Percentiles rank a stretch among this genome's conserved stretches.
Conservation (phyloP, 2,797 vertebrate genomes). For the Ceyx erithaca region DNA sequence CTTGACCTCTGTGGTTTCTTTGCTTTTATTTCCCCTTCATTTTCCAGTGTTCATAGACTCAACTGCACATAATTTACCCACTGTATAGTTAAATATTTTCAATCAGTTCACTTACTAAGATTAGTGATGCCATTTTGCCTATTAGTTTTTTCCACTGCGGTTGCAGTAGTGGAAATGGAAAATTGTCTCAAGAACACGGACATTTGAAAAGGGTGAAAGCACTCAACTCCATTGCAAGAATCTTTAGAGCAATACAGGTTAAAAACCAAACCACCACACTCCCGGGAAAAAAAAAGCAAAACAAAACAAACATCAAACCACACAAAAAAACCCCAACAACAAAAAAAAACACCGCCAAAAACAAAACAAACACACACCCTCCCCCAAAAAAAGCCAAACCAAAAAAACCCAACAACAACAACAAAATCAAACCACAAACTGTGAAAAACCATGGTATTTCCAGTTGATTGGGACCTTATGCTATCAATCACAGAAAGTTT, state of each 20-base stretch:
- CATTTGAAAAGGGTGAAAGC: neutral
- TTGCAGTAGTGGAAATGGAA: neutral
- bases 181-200: neutral
- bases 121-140: neutral
- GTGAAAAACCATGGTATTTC: neutral
- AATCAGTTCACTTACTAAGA: neutral
- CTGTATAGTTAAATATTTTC: constrained; percentile 16
- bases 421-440: neutral
- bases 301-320: neutral
- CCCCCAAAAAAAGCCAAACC: neutral
- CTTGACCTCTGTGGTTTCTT: neutral
- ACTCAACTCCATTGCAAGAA: neutral
- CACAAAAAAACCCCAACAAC: neutral
- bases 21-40: neutral
- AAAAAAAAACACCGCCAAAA: too few relatives aligned
- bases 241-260: neutral
- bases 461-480: neutral
- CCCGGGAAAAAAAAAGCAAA: neutral
- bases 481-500: neutral
- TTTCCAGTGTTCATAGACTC: neutral
- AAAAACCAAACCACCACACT: neutral
- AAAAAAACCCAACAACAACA: neutral
- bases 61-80: neutral
- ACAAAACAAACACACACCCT: too few relatives aligned
- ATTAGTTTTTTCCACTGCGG: neutral